Conservation (phyloP, 2,113 vertebrate genomes). For the Gallinago paraguaiae region DNA sequence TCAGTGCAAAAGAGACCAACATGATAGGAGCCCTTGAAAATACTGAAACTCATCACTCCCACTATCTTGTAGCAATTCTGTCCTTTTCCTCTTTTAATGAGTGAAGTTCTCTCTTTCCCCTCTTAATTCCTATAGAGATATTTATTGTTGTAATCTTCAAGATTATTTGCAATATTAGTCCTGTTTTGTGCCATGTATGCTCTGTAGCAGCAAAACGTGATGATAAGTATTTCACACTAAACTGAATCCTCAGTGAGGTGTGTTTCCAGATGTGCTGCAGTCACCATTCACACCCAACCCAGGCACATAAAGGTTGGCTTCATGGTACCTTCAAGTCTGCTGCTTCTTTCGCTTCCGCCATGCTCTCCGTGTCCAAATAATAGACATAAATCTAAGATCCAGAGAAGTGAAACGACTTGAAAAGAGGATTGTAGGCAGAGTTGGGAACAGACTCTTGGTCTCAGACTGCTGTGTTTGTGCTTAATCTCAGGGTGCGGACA, state of each 20-base stretch:
- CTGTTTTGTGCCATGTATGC: neutral
- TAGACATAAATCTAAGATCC: neutral
- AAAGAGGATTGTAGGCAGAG: neutral
- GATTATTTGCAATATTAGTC: neutral
- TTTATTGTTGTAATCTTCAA: neutral
- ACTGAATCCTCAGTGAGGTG: neutral
- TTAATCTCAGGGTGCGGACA: neutral
- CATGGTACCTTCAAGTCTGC: neutral
- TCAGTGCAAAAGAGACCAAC: neutral
- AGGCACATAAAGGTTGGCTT: neutral
- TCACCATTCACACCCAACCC: rapidly evolving
- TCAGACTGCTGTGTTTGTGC: neutral
- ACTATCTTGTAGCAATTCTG: neutral
- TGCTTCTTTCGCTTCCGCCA: neutral
- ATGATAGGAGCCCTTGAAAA: neutral
- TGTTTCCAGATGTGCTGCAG: neutral
- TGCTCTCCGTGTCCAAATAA: neutral
- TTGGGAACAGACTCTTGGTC: neutral
- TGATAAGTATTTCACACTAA: neutral
- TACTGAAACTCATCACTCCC: neutral
- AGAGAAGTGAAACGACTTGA: neutral
- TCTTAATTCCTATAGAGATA: neutral
- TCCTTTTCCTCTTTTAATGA: neutral
- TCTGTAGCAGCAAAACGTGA: neutral
- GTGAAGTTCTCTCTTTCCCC: neutral